Evolutionary conservation across 2,888 invertebrate species (phyloP), one percentile per base, ranked within the genome.

Genomic region (Anagyrus pseudococci): DNA sequence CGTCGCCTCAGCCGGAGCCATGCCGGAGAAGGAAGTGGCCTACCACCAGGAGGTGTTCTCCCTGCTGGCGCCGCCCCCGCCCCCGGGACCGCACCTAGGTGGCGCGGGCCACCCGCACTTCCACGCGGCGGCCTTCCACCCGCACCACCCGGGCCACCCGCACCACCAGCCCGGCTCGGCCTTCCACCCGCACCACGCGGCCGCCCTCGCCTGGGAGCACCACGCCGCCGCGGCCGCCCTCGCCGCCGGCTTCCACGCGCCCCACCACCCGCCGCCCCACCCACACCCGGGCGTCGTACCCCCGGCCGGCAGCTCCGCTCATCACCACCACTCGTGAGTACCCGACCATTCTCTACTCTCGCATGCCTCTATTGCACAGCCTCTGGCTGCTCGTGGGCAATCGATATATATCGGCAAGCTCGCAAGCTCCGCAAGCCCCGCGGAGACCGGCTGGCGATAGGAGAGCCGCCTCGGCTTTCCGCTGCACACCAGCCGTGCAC

Each of bases 181-280:
- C 4, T 73, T 73, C 15, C 83, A 79, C 80, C 84, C 71, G 71
- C 75, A 26, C 84, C 75, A 17, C 72, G 67, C 70, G 54, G 67
- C 78, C 69, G 54, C 75, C 79, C 85, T 78, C 78, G 85, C 81
- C 78, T 85, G 79, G 86, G 86, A 80, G 78, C 86, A 81, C 85
- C 86, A 89, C 77, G 87, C 86, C 85, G 81, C 85, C 86, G 79
- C 84, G 77, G 82, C 89, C 77, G 87, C 86, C 85, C 81, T 85
- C 86, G 79, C 84, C 77, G 82, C 89, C 72, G 83, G 86, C 75
- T 83, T 88, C 80, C 83, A 85, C 79, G 80, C 86, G 80, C 83
- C 85, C 82, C 67, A 84, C 82, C 69, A 85, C 4, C 79, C 79
- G 29, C 78, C 78, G 13, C 78, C 75, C 57, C n/a, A n/a, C n/a